phyloP scores from a whole-genome alignment of 2,888 invertebrate genomes.

The Ischnus inquisitorius region DNA sequence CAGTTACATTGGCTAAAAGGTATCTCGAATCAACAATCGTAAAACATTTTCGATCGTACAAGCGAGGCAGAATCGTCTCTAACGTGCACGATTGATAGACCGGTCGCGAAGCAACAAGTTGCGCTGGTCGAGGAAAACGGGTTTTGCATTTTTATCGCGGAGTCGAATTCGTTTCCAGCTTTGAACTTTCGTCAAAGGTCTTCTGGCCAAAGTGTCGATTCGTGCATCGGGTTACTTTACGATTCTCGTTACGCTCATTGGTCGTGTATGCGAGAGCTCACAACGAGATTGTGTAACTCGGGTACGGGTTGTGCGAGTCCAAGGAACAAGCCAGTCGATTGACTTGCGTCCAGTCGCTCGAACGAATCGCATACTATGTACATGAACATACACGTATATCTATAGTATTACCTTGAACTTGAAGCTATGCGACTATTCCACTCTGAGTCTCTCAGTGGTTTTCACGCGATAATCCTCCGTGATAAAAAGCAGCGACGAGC shows the following conservation, averaged over 20 bases:
- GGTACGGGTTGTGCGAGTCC: slow-evolving; percentile 14
- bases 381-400: slow-evolving; percentile 10
- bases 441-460: slow-evolving; percentile 42
- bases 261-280: not conserved
- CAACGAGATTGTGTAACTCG: slow-evolving; percentile 56
- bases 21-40: slow-evolving; percentile 11
- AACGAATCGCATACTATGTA: not conserved
- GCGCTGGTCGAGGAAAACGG: not conserved
- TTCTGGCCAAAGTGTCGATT: not conserved
- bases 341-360: slow-evolving; percentile 48
- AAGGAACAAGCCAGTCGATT: slow-evolving; percentile 28
- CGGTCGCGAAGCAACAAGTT: not conserved
- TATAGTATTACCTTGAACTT: slow-evolving; percentile 62
- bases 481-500: not conserved
- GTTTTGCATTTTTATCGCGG: not conserved
- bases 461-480: slow-evolving; percentile 21
- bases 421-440: slow-evolving; percentile 37
- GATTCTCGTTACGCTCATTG: not conserved
- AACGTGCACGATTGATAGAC: slow-evolving; percentile 3
- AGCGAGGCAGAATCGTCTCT: not conserved
- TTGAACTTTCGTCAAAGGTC: slow-evolving; percentile 29
- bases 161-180: slow-evolving; percentile 4
- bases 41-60: not conserved
- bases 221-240: not conserved
- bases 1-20: not conserved